Percentiles rank a stretch among this genome's conserved stretches.
phyloP scores from a whole-genome alignment of 2,797 vertebrate species.

The Sebastolobus alascanus region DNA sequence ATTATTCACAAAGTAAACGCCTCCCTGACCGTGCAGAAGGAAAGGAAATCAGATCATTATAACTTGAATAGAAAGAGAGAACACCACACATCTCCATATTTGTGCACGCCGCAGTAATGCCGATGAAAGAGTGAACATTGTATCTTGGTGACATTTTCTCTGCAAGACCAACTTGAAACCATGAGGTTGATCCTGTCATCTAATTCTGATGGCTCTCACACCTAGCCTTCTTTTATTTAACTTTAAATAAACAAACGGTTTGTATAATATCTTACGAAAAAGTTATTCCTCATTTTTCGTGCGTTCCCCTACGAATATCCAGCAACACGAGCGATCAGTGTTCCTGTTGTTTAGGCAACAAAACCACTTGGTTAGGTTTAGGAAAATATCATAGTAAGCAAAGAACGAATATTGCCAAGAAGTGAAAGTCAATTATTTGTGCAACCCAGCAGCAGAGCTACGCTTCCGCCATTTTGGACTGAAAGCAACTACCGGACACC shows the following conservation, averaged over 20 bases:
- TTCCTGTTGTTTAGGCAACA: neutral
- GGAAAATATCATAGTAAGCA: neutral
- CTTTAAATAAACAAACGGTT: too few relatives aligned
- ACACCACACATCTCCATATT: neutral
- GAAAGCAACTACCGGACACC: too few relatives aligned
- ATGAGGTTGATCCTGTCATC: neutral
- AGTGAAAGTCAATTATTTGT: too few relatives aligned
- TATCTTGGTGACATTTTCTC: neutral
- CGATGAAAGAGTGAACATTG: neutral
- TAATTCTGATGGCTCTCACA: neutral
- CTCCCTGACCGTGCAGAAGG: neutral
- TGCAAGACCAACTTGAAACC: neutral
- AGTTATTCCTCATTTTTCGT: too few relatives aligned
- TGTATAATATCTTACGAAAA: too few relatives aligned
- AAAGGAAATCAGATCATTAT: neutral
- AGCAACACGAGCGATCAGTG: neutral
- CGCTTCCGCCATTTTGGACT: too few relatives aligned
- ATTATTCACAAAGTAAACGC: neutral
- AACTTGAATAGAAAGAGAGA: neutral
- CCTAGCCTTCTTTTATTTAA: too few relatives aligned
- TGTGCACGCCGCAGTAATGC: neutral
- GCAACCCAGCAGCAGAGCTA: too few relatives aligned
- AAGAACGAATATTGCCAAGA: too few relatives aligned
- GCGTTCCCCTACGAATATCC: neutral
- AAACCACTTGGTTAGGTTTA: neutral